These are phyloP conservation scores for Parapristionchus giblindavisi DNA, from an alignment of 2,888 invertebrate species.

Conservation along the genomic window DNA sequence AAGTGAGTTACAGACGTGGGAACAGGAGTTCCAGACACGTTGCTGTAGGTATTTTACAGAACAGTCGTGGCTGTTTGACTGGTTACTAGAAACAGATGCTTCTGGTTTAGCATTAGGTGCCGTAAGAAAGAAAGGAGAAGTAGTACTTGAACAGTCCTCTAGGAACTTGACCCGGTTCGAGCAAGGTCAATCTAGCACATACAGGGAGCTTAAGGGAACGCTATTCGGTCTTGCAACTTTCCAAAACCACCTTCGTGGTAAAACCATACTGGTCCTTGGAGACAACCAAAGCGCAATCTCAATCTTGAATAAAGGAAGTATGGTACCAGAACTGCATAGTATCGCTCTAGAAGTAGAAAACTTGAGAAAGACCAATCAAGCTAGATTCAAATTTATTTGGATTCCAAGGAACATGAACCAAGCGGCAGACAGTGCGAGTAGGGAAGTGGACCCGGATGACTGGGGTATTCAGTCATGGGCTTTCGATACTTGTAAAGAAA, in stretches of 20 bases:
- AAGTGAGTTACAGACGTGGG: neutral
- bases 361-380: no score
- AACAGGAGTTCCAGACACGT: no score
- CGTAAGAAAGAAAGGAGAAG: neutral
- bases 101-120: neutral
- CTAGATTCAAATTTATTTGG: neutral
- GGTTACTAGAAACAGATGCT: neutral
- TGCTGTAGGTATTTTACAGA: neutral
- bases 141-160: neutral
- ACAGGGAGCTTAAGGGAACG: neutral
- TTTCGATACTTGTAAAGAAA: neutral
- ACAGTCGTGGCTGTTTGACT: neutral
- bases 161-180: neutral
- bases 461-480: neutral
- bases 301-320: neutral
- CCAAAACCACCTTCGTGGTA: neutral
- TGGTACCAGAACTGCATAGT: neutral
- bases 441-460: neutral
- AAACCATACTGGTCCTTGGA: neutral
- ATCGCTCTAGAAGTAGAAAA: no score
- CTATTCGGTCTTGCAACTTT: neutral
- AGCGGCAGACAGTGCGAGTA: neutral
- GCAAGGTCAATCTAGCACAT: neutral
- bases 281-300: neutral
- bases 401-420: neutral